Evolutionary conservation across 2,113 vertebrate genomes (phyloP).

Genomic region (Oxyura jamaicensis): DNA sequence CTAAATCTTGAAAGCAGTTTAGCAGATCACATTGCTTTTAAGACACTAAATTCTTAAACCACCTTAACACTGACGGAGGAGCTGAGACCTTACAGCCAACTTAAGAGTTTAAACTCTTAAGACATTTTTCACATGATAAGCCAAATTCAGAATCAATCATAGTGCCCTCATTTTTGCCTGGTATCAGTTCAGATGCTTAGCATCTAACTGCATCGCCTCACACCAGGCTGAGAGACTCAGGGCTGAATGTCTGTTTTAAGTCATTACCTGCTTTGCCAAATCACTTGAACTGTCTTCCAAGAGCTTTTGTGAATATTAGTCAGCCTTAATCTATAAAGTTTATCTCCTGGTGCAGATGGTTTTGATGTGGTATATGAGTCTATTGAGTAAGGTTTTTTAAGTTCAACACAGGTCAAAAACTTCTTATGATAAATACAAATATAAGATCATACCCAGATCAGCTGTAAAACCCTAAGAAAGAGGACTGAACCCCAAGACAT

Average conservation of each 20-base stretch:
- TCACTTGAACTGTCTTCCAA: neutral
- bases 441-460: neutral
- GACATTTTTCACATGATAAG: constrained; percentile 26
- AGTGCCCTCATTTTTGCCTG: neutral
- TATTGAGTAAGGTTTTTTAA: neutral
- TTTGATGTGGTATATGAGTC: neutral
- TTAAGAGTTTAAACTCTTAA: constrained; percentile 53
- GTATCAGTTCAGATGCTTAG: neutral
- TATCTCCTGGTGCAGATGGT: neutral
- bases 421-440: neutral
- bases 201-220: neutral
- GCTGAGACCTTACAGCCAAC: constrained; percentile 11
- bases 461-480: neutral
- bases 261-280: neutral
- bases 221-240: fast-evolving
- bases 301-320: neutral
- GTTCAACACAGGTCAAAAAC: neutral
- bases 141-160: constrained; percentile 8
- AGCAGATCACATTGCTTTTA: constrained; percentile 28
- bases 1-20: constrained; percentile 59
- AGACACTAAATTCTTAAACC: constrained; percentile 50
- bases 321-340: neutral
- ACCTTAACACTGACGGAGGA: constrained; percentile 17
- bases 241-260: neutral
- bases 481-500: neutral